Evolutionary conservation across 1,140 invertebrate genomes (phyloP).

Genomic region (Aphis craccivora): DNA sequence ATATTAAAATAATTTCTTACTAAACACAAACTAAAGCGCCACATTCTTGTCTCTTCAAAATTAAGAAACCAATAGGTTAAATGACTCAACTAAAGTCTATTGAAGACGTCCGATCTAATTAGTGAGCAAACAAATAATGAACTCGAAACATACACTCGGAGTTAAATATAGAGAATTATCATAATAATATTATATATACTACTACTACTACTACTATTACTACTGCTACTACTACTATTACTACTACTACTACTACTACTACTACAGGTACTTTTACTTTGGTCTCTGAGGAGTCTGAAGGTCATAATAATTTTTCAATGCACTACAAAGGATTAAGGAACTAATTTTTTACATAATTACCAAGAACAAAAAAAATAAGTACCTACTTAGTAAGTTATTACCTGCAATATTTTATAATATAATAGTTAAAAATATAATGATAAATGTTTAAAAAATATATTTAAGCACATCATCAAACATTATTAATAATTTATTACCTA

Average conservation of each 20-base stretch:
- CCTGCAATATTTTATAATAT: neutral
- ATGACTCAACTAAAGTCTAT: neutral
- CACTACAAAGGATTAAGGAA: neutral
- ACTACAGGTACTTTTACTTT: neutral
- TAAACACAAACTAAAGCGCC: neutral
- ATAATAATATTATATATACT: neutral
- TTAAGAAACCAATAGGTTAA: neutral
- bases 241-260: neutral
- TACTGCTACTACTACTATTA: neutral
- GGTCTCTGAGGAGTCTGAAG: neutral
- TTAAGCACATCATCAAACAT: neutral
- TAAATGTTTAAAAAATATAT: neutral
- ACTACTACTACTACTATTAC: neutral
- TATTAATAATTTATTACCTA: too few species aligned
- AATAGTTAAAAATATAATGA: neutral
- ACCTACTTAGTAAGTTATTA: neutral
- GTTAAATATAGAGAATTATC: neutral
- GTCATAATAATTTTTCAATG: neutral
- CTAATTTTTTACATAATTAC: neutral
- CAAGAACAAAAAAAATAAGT: neutral
- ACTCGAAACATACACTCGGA: neutral
- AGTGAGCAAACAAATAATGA: neutral
- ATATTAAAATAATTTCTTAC: neutral
- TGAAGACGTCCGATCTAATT: neutral
- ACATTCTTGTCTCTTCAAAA: neutral